A percentile compares a stretch with the other conserved stretches of the same genome.
phyloP scores from a whole-genome alignment of 2,113 vertebrate species.

The Sigmodon hispidus region DNA sequence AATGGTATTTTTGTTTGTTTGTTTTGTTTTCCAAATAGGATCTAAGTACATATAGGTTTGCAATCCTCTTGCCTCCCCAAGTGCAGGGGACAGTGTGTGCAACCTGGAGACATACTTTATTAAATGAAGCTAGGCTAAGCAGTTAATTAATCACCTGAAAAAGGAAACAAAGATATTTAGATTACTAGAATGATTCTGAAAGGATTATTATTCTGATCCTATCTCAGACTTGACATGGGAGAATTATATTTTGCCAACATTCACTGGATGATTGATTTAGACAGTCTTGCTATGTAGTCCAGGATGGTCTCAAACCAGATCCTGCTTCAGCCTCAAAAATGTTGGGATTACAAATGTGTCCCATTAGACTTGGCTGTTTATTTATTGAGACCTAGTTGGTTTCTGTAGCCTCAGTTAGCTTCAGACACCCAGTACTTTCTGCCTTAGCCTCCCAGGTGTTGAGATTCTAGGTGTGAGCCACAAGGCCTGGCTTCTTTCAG shows the following conservation, averaged over 20 bases:
- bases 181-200: conserved; percentile 7
- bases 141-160: conserved; percentile 28
- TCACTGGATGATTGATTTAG: neutral
- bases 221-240: neutral
- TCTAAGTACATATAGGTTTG: neutral
- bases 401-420: neutral
- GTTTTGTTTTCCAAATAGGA: neutral
- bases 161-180: conserved; percentile 16
- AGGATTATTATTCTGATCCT: neutral
- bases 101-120: neutral
- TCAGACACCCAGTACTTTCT: neutral
- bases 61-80: neutral
- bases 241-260: no score
- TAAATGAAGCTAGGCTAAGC: conserved; percentile 15
- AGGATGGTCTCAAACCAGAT: neutral
- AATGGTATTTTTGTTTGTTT: neutral
- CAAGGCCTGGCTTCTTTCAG: neutral
- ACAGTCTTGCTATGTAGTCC: neutral
- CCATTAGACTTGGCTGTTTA: neutral
- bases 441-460: neutral
- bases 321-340: neutral
- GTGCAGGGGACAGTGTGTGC: neutral
- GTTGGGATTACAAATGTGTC: neutral
- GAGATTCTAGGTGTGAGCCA: neutral
- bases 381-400: neutral